These are phyloP conservation scores for Thalassophryne amazonica DNA, from an alignment of 2,797 vertebrate genomes.

Conservation along the genomic window DNA sequence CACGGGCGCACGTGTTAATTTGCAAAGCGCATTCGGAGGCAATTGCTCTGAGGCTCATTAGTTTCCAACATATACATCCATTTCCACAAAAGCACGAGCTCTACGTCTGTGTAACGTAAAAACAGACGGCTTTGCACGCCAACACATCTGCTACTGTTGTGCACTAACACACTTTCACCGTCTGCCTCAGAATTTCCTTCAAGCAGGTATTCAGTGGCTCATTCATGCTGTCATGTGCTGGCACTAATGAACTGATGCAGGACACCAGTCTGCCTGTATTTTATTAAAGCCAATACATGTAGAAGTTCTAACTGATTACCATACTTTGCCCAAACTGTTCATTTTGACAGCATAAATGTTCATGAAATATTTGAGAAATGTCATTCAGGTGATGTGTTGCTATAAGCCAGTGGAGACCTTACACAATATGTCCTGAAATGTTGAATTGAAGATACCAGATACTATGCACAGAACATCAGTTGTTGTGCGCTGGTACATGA, in stretches of 20 bases:
- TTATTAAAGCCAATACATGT: constrained; percentile 11
- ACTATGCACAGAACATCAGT: neutral
- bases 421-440: neutral
- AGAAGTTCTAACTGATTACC: neutral
- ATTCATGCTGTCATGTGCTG: constrained; percentile 14
- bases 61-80: constrained; percentile 64
- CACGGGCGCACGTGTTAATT: constrained; percentile 41
- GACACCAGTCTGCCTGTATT: constrained; percentile 4
- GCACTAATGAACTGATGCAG: constrained; percentile 21
- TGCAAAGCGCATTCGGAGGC: constrained; percentile 36
- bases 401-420: neutral
- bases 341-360: neutral
- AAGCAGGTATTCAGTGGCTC: constrained; percentile 29
- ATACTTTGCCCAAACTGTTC: neutral
- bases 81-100: constrained; percentile 37
- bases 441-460: neutral
- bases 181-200: constrained; percentile 32
- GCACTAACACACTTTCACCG: constrained; percentile 40
- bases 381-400: neutral
- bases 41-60: constrained; percentile 66
- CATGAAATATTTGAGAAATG: neutral
- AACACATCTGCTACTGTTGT: constrained; percentile 42
- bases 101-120: constrained; percentile 26
- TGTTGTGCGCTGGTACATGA: constrained; percentile 6
- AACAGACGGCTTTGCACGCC: constrained; percentile 34